phyloP scores from a whole-genome alignment of 2,888 invertebrate genomes.

The Thymelicus acteon region DNA sequence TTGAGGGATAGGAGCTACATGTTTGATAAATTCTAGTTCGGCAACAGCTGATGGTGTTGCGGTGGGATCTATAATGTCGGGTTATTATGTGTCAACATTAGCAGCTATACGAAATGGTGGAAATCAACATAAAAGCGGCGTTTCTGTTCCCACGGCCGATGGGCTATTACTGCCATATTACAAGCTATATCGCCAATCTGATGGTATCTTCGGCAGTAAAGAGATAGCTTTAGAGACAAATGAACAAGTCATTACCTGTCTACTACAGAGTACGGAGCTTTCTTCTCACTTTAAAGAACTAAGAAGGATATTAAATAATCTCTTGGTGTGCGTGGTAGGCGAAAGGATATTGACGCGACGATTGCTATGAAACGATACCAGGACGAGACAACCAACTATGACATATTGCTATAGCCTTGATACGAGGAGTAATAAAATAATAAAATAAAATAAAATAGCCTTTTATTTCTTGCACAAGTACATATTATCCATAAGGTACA shows the following conservation, averaged over 20 bases:
- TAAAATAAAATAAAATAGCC: no score
- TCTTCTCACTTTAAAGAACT: no score
- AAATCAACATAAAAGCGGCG: constrained; percentile 41
- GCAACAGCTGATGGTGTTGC: background rate
- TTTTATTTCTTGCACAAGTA: no score
- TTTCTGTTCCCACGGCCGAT: constrained; percentile 46
- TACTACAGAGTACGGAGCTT: no score
- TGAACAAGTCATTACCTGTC: constrained; percentile 1
- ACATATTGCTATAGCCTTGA: no score
- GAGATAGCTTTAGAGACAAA: constrained; percentile 19
- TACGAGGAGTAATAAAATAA: no score
- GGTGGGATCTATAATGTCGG: constrained; percentile 38
- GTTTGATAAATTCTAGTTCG: background rate
- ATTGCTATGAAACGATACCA: no score
- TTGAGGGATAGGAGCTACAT: constrained; percentile 4
- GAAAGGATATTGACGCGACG: no score
- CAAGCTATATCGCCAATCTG: constrained; percentile 44
- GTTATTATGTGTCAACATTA: constrained; percentile 45
- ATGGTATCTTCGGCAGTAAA: constrained; percentile 41
- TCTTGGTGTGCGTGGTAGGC: no score
- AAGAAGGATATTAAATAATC: no score
- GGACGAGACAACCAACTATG: no score
- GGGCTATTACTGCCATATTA: constrained; percentile 45
- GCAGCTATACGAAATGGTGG: constrained; percentile 43
- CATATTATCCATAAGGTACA: no score